Evolutionary conservation across 2,113 vertebrate genomes (phyloP).

Genomic region (Actenoides hombroni): DNA sequence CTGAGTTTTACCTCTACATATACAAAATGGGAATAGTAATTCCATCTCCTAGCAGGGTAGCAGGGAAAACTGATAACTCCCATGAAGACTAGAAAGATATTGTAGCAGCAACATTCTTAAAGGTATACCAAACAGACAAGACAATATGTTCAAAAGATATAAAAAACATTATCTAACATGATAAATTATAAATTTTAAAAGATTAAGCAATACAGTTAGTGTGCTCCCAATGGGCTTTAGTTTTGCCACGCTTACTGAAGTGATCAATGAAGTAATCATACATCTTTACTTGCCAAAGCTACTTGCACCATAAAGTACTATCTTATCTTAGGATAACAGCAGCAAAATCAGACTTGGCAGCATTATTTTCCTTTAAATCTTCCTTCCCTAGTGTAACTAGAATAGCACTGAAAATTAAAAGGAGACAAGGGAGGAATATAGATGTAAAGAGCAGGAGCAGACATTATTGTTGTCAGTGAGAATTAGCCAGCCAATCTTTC

Average conservation of each 20-base stretch:
- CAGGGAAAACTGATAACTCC: background rate
- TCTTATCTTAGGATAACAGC: background rate
- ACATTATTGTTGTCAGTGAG: conserved; percentile 4
- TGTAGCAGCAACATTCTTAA: background rate
- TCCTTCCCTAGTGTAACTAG: background rate
- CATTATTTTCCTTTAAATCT: background rate
- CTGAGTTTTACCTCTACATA: background rate
- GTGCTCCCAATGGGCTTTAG: background rate
- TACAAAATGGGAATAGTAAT: background rate
- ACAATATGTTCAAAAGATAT: background rate
- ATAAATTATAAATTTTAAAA: background rate
- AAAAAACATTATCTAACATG: background rate
- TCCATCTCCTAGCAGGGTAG: background rate
- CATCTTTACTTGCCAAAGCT: background rate
- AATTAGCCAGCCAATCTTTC: conserved; percentile 31
- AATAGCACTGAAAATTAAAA: conserved; percentile 40
- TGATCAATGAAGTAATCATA: background rate
- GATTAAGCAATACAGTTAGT: background rate
- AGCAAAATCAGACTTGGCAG: background rate
- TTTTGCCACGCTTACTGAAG: background rate
- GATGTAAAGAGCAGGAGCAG: background rate
- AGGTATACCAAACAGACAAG: background rate
- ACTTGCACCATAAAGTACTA: background rate
- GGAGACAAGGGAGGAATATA: background rate
- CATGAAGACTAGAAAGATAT: background rate